These are phyloP conservation scores for Neogobius melanostomus DNA, from an alignment of 2,113 vertebrate genomes.

Conservation along the genomic window DNA sequence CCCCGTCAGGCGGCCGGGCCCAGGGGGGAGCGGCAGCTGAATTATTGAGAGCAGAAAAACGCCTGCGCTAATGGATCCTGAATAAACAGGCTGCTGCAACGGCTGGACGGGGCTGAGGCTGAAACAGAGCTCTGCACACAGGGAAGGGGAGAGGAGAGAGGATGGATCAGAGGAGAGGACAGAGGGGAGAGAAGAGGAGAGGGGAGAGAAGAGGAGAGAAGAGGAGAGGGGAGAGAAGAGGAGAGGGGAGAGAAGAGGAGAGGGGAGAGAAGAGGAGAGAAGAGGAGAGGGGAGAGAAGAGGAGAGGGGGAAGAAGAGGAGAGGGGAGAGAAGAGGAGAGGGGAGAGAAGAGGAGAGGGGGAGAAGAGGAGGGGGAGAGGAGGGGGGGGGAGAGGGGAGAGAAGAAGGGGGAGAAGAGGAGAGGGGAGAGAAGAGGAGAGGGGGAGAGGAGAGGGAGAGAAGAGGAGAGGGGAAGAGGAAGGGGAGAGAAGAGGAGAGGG, in stretches of 20 bases:
- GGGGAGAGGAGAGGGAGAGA: background rate
- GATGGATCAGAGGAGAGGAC: constrained; percentile 16
- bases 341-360: background rate
- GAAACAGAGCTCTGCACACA: constrained; percentile 53
- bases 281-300: background rate
- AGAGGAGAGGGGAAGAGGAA: background rate
- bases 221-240: too few relatives aligned
- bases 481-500: background rate
- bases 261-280: background rate
- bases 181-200: background rate
- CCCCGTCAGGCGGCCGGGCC: constrained; percentile 59
- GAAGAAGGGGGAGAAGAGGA: background rate
- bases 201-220: background rate
- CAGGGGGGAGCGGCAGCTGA: constrained; percentile 72
- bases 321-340: background rate
- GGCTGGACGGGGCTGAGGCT: constrained; percentile 59
- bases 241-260: background rate
- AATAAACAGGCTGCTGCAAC: constrained; percentile 74
- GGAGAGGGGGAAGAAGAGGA: background rate
- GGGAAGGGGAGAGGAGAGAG: background rate
- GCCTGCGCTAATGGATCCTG: constrained; percentile 76
- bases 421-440: background rate
- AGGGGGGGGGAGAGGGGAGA: background rate
- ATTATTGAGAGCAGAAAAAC: constrained; percentile 81
- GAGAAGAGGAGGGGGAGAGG: background rate